phyloP scores from a whole-genome alignment of 2,888 invertebrate species.

The Itoplectis maculator region DNA sequence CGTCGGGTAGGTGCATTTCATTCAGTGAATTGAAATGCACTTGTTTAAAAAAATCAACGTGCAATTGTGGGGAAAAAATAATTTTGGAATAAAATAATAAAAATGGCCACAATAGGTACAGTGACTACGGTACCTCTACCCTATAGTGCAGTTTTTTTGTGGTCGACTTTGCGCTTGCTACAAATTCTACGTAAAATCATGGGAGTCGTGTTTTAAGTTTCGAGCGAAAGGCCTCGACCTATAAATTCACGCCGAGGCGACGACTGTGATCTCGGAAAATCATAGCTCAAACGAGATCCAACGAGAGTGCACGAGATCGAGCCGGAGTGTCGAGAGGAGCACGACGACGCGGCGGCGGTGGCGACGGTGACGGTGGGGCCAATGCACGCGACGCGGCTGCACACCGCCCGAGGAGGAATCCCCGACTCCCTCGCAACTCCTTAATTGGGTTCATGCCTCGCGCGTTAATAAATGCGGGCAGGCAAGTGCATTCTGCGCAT shows the following conservation, averaged over 20 bases:
- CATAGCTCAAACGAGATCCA: conserved; percentile 13
- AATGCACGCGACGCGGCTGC: conserved; percentile 48
- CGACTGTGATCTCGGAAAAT: conserved; percentile 32
- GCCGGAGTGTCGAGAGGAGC: conserved; percentile 12
- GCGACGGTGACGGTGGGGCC: conserved; percentile 8
- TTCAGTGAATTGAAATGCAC: no score
- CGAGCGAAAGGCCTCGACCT: neutral
- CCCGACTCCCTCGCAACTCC: conserved; percentile 68
- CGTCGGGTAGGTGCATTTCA: no score
- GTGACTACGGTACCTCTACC: no score
- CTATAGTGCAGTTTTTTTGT: no score
- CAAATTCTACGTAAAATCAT: neutral
- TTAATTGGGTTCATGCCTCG: conserved; percentile 76
- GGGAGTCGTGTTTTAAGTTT: neutral
- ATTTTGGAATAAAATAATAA: no score
- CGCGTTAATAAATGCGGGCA: conserved; percentile 78
- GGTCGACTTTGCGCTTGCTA: no score
- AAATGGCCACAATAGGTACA: no score
- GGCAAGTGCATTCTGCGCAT: conserved; percentile 79
- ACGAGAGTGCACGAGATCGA: conserved; percentile 25
- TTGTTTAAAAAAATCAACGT: no score
- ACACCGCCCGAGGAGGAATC: conserved; percentile 67
- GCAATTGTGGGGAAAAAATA: no score
- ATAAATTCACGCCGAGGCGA: conserved; percentile 14
- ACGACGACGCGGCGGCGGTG: neutral